Evolutionary conservation across 1,140 invertebrate species (phyloP).

Genomic region (Brachionus rotundiformis): DNA sequence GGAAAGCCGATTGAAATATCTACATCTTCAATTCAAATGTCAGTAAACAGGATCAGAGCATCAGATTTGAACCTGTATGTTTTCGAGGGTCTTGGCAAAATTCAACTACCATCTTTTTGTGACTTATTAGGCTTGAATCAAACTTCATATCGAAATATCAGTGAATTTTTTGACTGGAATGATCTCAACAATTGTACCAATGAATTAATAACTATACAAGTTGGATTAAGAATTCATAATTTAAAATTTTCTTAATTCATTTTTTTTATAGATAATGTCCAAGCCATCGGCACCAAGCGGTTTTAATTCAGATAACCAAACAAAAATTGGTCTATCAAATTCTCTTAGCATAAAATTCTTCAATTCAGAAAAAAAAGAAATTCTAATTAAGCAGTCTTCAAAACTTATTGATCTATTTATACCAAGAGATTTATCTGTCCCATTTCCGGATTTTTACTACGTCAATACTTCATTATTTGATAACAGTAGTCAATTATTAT

Average conservation of each 20-base stretch:
- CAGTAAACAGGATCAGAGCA: not conserved
- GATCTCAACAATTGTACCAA: constrained; percentile 24
- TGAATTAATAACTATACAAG: not conserved
- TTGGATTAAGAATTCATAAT: not conserved
- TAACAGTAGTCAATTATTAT: not conserved
- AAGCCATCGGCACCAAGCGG: constrained; percentile 22
- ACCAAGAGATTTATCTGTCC: constrained; percentile 21
- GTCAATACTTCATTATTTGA: constrained; percentile 1
- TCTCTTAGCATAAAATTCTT: constrained; percentile 45
- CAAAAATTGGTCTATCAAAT: constrained; percentile 32
- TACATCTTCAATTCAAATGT: not conserved
- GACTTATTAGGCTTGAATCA: not conserved
- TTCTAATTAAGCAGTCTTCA: constrained; percentile 9
- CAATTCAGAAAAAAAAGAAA: not conserved
- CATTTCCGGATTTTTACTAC: not conserved
- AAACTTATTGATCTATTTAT: constrained; percentile 17
- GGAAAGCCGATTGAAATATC: not conserved
- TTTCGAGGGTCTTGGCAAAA: constrained; percentile 14
- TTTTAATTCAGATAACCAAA: constrained; percentile 42
- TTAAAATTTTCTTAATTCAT: not conserved
- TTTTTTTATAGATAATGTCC: constrained; percentile 4
- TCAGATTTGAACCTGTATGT: not conserved
- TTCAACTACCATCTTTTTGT: constrained; percentile 11
- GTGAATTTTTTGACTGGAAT: not conserved
- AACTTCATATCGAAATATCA: not conserved